Base-by-base conservation (phyloP, 2,888 invertebrate species). In the Acanthoscelides obtectus region DNA sequence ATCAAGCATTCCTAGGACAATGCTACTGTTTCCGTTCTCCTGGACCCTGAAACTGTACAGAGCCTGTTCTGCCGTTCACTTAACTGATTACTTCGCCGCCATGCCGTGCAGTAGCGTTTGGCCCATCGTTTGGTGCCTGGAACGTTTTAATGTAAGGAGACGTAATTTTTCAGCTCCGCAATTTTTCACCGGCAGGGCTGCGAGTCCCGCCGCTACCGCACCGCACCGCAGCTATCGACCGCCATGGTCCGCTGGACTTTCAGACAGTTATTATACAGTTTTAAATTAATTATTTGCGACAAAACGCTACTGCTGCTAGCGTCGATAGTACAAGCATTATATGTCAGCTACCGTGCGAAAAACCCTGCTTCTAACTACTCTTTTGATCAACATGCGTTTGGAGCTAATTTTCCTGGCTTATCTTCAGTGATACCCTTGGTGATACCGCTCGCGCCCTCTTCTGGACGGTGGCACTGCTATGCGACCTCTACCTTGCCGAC, bases 241-340 rank as follows among this genome's bases (percentile, higher is more conserved):
- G 69, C 68, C 74, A 72, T 73, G 75, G 74, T 75, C 69, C 71
- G 75, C 68, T 72, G 76, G 72, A 74, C 71, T 73, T 74, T 72
- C 73, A 74, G 75, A 74, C 74, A 76, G 72, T 73, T 74, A 75
- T 75, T 74, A 73, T 75, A 72, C 72, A 75, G 71, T 75, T 45
- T 74, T 71, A 74, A 79, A 77, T 79, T 77, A 77, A 79, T 79
- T 80, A 78, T 75, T 78, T 77, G 75, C 75, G 76, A 77, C 77
- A 75, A 76, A 79, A 77, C 77, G 77, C 74, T 73, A 70, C 69
- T 70, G 76, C 73, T 45, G 45, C 45, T 45, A 45, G 45, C 45
- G 45, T 12, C 6, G 45, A 45, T 45, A 45, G 45, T 45, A 45
- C 45, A 45, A 17, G 5, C 45, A 12, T 45, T 6, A 1, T 4